These are phyloP conservation scores for Ptilorrhoa leucosticta DNA, from an alignment of 2,113 vertebrate genomes.

Conservation along the genomic window DNA sequence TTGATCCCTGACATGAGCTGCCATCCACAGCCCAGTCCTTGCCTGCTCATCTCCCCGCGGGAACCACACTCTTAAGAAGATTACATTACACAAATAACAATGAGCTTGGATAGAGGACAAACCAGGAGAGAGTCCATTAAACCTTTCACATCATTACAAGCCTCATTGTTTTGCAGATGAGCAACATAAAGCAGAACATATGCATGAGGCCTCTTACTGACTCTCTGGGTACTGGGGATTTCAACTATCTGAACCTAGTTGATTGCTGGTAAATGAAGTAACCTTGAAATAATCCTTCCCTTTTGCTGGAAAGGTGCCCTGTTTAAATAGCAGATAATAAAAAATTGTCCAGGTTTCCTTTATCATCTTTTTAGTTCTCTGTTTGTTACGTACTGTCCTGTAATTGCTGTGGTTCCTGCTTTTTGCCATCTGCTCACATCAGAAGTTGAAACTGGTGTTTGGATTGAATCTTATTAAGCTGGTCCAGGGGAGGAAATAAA, in stretches of 20 bases:
- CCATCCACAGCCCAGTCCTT: conserved; percentile 36
- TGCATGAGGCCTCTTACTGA: conserved; percentile 61
- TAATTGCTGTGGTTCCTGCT: neutral
- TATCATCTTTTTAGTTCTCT: neutral
- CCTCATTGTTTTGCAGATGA: conserved; percentile 88
- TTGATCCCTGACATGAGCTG: conserved; percentile 68
- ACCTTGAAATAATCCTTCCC: conserved; percentile 59
- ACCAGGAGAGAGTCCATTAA: conserved; percentile 74
- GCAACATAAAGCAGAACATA: conserved; percentile 77
- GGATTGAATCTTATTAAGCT: conserved; percentile 38
- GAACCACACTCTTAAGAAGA: conserved; percentile 73
- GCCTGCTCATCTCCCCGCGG: conserved; percentile 64
- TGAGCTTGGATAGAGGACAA: conserved; percentile 72
- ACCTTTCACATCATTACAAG: conserved; percentile 79
- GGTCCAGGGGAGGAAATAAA: neutral
- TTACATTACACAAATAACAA: conserved; percentile 81
- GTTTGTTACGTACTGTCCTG: neutral
- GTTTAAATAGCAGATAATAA: conserved; percentile 36
- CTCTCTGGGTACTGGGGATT: conserved; percentile 64
- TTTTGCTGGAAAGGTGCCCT: conserved; percentile 24
- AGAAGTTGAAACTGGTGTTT: conserved; percentile 42
- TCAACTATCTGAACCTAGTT: conserved; percentile 57
- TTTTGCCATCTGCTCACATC: conserved; percentile 27
- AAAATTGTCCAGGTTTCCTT: conserved; percentile 2
- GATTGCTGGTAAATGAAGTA: conserved; percentile 70